Base-by-base conservation (phyloP, 35 echinoderm and acorn worm genomes). In the Diadema setosum region DNA sequence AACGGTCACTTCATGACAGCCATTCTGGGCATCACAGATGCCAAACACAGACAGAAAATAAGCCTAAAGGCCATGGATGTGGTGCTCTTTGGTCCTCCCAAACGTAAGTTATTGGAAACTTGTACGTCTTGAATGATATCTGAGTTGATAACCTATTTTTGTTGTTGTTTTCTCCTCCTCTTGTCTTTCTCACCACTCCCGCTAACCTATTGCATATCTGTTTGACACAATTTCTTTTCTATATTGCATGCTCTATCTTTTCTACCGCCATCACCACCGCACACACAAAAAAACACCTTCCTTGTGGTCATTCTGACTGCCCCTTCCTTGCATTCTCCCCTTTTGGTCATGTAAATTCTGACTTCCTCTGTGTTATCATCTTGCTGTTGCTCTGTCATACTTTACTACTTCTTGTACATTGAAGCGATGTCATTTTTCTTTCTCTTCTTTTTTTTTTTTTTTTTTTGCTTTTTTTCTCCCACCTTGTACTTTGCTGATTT, bases 21-120 rank as follows among this genome's bases (percentile, higher is more conserved):
- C 16, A 94, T 98, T 35, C 48, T 98, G 20, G 96, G 92, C 36
- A 94, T 98, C 56, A 83, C 70, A 74, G 85, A 98, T 50, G 84
- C 96, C 18, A 94, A 94, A 29, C 92, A 98, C 74, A 82, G 92
- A 85, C 96, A 98, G 65, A 98, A 98, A 60, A 98, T 98, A 41
- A 88, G 81, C 18, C 58, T 98, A 27, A 98, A 98, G 59, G 96
- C 96, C 16, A 98, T 94, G 92, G 96, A 98, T 81, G 96, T 90
- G n/a, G 96, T 98, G 24, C 78, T 98, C 26, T 98, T 98, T 86
- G 96, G 96, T 18, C 92, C 96, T 39, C 96, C 96, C 81, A 98
- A 98, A 86, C 92, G 96, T 98, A 82, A 98, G 96, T 94, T 80
- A 3, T 41, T 4, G 18, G 40, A 16, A 67, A n/a, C n/a, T 27